Conservation (phyloP, 2,888 invertebrate genomes). For the Lycaena phlaeas region DNA sequence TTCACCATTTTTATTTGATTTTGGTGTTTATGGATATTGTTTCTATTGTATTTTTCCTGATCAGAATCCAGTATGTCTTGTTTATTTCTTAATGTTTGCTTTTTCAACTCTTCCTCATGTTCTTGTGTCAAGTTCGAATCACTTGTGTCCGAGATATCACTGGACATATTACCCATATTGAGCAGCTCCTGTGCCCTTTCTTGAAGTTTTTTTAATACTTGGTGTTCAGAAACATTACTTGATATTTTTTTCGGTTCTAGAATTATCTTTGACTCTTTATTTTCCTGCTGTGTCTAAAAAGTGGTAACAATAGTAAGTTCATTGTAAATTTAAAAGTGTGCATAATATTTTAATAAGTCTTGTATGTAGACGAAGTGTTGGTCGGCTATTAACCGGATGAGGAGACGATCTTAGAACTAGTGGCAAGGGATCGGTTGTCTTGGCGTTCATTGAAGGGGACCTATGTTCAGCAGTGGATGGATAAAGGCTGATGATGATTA, state of each 20-base stretch:
- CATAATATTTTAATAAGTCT: too few relatives aligned
- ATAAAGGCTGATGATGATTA: too few relatives aligned
- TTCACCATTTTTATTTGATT: not conserved
- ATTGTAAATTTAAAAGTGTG: too few relatives aligned
- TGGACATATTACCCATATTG: slow-evolving; percentile 41
- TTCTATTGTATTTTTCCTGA: not conserved
- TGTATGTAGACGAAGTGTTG: too few relatives aligned
- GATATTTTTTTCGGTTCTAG: slow-evolving; percentile 17
- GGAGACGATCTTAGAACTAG: too few relatives aligned
- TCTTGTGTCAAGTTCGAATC: slow-evolving; percentile 20
- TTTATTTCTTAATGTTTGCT: slow-evolving; percentile 4
- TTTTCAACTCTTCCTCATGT: slow-evolving; percentile 11
- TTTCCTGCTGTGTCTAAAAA: slow-evolving; percentile 5
- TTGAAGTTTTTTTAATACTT: slow-evolving; percentile 46
- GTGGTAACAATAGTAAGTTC: too few relatives aligned
- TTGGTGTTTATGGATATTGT: not conserved
- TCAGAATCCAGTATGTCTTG: not conserved
- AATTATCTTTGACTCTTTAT: slow-evolving; percentile 14
- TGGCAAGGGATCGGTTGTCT: too few relatives aligned
- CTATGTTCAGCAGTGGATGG: too few relatives aligned
- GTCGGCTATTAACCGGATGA: too few relatives aligned
- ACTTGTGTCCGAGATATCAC: slow-evolving; percentile 37
- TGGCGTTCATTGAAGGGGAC: too few relatives aligned
- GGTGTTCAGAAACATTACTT: slow-evolving; percentile 22
- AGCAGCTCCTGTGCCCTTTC: slow-evolving; percentile 57